phyloP scores from a whole-genome alignment of 2,888 invertebrate species.

The Frankliniella intonsa region DNA sequence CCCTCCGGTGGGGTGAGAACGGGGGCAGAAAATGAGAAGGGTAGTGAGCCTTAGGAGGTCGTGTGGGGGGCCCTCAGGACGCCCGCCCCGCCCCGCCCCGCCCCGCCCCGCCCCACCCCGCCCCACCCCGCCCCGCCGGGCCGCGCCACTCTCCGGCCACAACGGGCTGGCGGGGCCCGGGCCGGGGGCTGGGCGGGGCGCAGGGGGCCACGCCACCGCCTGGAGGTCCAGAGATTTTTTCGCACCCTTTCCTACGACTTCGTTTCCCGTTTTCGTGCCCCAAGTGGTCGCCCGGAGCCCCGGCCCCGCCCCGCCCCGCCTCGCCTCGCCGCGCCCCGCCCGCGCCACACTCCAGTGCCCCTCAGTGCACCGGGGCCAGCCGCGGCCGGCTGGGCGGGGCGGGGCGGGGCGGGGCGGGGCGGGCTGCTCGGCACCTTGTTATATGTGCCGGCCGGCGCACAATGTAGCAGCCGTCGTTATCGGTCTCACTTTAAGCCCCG shows the following conservation, averaged over 20 bases:
- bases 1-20: neutral
- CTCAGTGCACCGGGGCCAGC: neutral
- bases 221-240: neutral
- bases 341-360: neutral
- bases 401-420: no score
- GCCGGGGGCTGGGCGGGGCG: neutral
- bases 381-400: neutral
- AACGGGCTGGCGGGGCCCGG: neutral
- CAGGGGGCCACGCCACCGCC: neutral
- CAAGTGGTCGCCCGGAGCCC: neutral
- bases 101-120: neutral
- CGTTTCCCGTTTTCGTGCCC: constrained; percentile 12
- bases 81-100: neutral
- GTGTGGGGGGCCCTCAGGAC: neutral
- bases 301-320: neutral
- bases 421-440: neutral
- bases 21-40: no score
- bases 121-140: neutral
- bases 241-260: neutral
- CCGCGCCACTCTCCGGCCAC: neutral
- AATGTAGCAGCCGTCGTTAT: neutral
- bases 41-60: no score
- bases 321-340: neutral
- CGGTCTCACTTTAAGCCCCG: neutral
- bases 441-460: neutral